Conservation (phyloP, 2,113 vertebrate species). For the Lophochroa leadbeateri region DNA sequence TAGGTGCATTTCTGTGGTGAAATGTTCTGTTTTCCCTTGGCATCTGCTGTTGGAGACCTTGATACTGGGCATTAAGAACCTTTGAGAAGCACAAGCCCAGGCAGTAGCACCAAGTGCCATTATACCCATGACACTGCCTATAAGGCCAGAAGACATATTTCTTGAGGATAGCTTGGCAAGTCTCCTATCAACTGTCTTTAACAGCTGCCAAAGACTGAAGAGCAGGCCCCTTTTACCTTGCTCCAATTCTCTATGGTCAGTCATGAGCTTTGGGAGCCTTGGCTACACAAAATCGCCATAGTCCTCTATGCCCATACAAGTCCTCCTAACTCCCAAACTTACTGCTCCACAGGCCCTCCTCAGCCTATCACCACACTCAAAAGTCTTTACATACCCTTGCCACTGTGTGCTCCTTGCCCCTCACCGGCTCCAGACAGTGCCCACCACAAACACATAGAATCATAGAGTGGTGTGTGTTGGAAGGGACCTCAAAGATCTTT, state of each 20-base stretch:
- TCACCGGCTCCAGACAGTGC: neutral
- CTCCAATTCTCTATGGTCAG: neutral
- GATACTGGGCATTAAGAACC: too few species aligned
- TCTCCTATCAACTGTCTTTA: neutral
- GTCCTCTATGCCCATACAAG: fast-evolving
- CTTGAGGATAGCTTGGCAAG: neutral
- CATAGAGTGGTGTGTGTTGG: neutral
- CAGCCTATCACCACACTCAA: neutral
- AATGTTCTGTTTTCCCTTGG: neutral
- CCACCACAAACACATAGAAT: neutral
- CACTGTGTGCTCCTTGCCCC: too few species aligned
- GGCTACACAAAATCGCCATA: fast-evolving
- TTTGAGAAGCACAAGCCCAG: neutral
- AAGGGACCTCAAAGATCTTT: neutral
- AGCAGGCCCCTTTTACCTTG: neutral
- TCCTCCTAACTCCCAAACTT: fast-evolving
- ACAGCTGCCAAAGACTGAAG: neutral
- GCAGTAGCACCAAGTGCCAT: fast-evolving
- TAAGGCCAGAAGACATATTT: neutral
- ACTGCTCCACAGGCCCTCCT: neutral
- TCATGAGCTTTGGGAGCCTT: neutral
- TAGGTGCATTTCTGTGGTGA: neutral
- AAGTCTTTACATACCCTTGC: neutral
- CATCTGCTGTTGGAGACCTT: neutral
- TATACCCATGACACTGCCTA: neutral